phyloP scores from a whole-genome alignment of 2,113 vertebrate species.

The Psilopogon haemacephalus region DNA sequence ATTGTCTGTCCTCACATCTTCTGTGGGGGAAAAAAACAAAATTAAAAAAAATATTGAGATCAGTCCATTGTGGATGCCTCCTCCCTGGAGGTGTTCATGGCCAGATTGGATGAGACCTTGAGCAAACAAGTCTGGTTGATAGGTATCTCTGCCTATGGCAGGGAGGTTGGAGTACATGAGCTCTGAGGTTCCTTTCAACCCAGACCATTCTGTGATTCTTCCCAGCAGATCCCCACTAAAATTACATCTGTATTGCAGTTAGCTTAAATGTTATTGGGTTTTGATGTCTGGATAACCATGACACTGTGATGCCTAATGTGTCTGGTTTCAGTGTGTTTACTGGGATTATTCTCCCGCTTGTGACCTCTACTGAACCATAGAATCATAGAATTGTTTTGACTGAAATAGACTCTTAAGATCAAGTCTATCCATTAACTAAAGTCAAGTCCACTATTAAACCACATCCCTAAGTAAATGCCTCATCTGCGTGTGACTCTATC shows the following conservation, averaged over 20 bases:
- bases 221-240: neutral
- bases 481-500: fast-evolving
- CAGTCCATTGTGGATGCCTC: neutral
- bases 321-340: neutral
- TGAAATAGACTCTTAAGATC: neutral
- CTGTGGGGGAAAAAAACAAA: neutral
- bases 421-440: neutral
- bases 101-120: too few species aligned
- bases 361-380: neutral
- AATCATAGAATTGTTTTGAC: neutral
- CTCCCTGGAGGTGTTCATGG: too few species aligned
- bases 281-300: neutral
- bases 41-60: neutral
- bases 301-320: neutral
- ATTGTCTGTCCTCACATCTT: neutral
- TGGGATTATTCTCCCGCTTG: neutral
- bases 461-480: neutral
- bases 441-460: neutral
- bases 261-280: neutral
- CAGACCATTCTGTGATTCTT: neutral
- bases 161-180: too few species aligned
- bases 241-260: neutral
- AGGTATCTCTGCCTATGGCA: too few species aligned
- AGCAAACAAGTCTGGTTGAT: too few species aligned
- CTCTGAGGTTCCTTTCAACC: too few species aligned